phyloP scores from a whole-genome alignment of 2,113 vertebrate genomes.

The Pyrgilauda ruficollis region DNA sequence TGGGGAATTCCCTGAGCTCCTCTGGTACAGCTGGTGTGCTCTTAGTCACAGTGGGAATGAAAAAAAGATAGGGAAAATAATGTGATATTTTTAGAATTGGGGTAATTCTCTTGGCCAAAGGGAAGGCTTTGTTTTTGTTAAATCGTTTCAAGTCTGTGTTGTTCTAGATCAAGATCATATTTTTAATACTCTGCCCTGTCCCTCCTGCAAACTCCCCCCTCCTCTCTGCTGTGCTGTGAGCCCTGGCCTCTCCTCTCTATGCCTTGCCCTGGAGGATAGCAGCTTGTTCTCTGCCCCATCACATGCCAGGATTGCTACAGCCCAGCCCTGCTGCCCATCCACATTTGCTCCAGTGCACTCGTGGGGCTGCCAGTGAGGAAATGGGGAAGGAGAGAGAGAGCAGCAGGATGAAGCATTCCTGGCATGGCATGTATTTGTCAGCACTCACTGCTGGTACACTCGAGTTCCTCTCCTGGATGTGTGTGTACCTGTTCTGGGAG shows the following conservation, averaged over 20 bases:
- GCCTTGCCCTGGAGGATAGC: background rate
- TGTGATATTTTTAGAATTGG: background rate
- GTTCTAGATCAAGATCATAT: background rate
- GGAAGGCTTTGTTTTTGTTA: background rate
- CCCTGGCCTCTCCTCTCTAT: accelerated
- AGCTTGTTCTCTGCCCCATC: background rate
- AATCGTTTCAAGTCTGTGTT: background rate
- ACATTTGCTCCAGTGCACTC: background rate
- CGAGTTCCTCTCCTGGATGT: background rate
- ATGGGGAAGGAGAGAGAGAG: background rate
- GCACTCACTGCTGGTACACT: background rate
- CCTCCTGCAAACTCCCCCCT: background rate
- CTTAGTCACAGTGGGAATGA: background rate
- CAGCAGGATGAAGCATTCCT: background rate
- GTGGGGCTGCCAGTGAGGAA: background rate
- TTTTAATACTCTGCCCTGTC: background rate
- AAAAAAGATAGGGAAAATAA: background rate
- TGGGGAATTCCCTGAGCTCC: background rate
- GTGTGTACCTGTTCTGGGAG: background rate
- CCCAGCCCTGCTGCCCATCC: background rate
- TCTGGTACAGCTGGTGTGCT: background rate
- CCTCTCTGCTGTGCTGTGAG: background rate
- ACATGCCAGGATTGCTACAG: background rate
- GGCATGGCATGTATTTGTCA: background rate
- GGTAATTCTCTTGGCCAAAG: background rate